These are phyloP conservation scores for Solenopsis fugax DNA, from an alignment of 1,140 invertebrate species.

Conservation along the genomic window DNA sequence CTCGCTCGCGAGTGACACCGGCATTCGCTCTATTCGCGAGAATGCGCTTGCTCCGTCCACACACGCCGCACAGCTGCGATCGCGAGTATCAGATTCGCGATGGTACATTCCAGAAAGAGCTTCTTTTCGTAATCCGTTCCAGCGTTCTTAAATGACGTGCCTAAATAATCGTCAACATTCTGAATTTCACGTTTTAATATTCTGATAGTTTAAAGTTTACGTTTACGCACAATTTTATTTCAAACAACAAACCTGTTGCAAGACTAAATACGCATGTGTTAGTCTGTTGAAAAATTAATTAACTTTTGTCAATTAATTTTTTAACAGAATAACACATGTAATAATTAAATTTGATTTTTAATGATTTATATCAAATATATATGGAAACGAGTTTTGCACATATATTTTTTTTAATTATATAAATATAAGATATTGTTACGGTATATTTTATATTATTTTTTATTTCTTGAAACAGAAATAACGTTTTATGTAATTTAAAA, in stretches of 20 bases:
- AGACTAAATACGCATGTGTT: not conserved
- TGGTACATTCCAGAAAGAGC: not conserved
- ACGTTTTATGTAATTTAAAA: not conserved
- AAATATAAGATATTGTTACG: not conserved
- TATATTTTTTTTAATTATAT: not conserved
- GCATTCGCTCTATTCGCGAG: slow-evolving; percentile 47
- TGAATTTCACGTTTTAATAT: not conserved
- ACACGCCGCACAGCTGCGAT: slow-evolving; percentile 49
- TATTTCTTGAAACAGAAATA: not conserved
- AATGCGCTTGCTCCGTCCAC: slow-evolving; percentile 57
- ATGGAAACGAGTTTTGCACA: not conserved
- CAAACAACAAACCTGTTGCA: not conserved
- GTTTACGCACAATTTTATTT: slow-evolving; percentile 1
- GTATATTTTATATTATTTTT: not conserved
- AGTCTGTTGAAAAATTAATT: not conserved
- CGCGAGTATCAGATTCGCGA: slow-evolving; percentile 35
- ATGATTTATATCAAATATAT: not conserved
- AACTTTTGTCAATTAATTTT: not conserved
- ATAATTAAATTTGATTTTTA: slow-evolving; percentile 2
- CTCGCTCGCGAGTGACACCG: slow-evolving; percentile 31
- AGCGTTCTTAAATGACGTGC: not conserved
- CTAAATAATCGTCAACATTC: slow-evolving; percentile 13
- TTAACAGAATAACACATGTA: too few species aligned
- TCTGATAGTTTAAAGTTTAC: not conserved
- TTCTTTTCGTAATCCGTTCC: slow-evolving; percentile 6